These are phyloP conservation scores for Prunella strophiata DNA, from an alignment of 2,797 vertebrate species.

Conservation along the genomic window DNA sequence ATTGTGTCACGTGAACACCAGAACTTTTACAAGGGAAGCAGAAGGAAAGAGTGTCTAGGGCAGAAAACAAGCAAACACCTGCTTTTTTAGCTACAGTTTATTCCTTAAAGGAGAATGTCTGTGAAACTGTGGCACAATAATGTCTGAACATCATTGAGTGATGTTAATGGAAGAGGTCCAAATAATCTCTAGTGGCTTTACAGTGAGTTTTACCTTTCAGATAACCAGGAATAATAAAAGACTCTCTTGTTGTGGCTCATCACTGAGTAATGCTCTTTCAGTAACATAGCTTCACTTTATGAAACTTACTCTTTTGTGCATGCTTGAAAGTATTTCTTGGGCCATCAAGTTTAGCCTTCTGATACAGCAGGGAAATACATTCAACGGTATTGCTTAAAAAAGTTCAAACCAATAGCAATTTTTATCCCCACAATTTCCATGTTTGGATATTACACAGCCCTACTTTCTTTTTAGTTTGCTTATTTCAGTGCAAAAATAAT, in stretches of 20 bases:
- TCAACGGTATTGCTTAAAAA: not conserved
- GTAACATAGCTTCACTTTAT: not conserved
- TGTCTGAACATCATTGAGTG: not conserved
- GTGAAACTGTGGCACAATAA: not conserved
- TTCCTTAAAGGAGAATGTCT: not conserved
- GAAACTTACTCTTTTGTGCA: not conserved
- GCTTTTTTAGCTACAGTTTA: not conserved
- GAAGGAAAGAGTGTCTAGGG: not conserved
- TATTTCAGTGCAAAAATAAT: not conserved
- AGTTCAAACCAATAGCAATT: not conserved
- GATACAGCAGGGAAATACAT: not conserved
- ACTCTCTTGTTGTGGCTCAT: not conserved
- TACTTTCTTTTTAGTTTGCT: not conserved
- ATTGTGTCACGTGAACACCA: not conserved
- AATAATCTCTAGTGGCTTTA: not conserved
- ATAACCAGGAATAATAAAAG: not conserved
- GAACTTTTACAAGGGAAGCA: not conserved
- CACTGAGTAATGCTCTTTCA: not conserved
- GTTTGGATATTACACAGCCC: not conserved
- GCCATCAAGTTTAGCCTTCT: not conserved
- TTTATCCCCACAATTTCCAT: not conserved
- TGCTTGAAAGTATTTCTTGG: not conserved
- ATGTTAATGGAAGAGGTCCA: not conserved
- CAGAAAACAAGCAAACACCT: not conserved
- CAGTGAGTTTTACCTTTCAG: not conserved